phyloP scores from a whole-genome alignment of 2,113 vertebrate species.

The Cyphomyrus discorhynchus region DNA sequence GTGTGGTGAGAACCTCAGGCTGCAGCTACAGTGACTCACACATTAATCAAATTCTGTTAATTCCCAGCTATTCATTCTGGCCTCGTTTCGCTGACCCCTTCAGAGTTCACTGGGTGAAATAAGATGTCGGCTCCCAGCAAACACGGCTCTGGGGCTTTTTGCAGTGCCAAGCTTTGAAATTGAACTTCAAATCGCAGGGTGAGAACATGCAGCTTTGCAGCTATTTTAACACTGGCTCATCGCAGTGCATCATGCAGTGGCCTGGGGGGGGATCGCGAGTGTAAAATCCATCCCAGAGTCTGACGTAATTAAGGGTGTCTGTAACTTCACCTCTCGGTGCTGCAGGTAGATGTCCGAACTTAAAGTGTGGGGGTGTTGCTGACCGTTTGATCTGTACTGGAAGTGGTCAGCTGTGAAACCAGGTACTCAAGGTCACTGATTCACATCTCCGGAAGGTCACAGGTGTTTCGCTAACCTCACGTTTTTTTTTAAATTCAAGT shows the following conservation, averaged over 20 bases:
- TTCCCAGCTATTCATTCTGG: not conserved
- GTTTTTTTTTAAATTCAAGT: not conserved
- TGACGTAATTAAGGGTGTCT: not conserved
- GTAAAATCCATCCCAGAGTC: not conserved
- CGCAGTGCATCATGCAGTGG: not conserved
- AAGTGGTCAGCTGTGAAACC: not conserved
- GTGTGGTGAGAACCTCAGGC: not conserved
- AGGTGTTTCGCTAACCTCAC: not conserved
- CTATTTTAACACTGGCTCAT: not conserved
- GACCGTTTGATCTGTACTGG: not conserved
- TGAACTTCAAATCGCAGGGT: not conserved
- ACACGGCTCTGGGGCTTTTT: not conserved
- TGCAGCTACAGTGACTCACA: not conserved
- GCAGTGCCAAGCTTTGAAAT: not conserved
- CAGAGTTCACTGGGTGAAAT: not conserved
- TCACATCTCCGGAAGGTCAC: not conserved
- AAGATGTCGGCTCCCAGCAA: not conserved
- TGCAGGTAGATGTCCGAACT: not conserved
- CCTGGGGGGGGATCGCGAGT: not conserved
- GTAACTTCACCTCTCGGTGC: not conserved
- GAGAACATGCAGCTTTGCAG: not conserved
- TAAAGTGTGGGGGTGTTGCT: not conserved
- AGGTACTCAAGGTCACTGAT: not conserved
- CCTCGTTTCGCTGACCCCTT: not conserved
- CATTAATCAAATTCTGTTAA: not conserved